Base-by-base conservation (phyloP, 2,888 invertebrate species). In the Andrena haemorrhoa region DNA sequence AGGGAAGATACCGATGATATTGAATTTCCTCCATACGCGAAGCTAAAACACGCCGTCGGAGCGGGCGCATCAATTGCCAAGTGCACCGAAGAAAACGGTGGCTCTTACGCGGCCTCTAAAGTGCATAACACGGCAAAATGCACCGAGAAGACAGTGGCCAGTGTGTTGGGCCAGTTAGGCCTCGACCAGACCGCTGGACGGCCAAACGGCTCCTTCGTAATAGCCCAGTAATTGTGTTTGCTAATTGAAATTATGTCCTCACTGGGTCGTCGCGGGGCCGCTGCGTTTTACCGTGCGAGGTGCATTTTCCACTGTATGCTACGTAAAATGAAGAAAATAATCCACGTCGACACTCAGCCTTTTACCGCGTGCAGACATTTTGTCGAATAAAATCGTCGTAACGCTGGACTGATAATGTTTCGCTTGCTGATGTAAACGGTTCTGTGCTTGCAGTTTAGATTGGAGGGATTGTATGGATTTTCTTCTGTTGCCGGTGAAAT, bases 201-300 rank as follows among this genome's bases (percentile, higher is more conserved):
- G 75, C 66, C 80, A 83, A 88, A 87, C 84, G 84, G 82, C 73
- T 87, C 75, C 75, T 69, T 85, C 85, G 87, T 91, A 91, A 92
- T 90, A 90, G 90, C 84, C 85, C 89, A 63, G 85, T 92, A 92
- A 92, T 92, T 91, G 91, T 89, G 89, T 91, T 92, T 91, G 88
- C 89, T 92, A 89, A 90, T 92, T 91, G 91, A 91, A 91, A 90
- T 91, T 92, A 91, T 89, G 89, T 89, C 63, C 63, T 79, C 76
- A 72, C 65, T 72, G 81, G 71, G 76, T 79, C 61, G 35, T 49
- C 33, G 47, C n/a, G 51, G 65, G 64, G 75, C 58, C 41, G 33
- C 12, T 16, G 16, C 35, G 41, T 41, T 35, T 61, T n/a, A 51
- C 53, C 10, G 6, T n/a, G 65, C 61, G 53, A 79, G 74, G 85